phyloP scores from a whole-genome alignment of 64 coral and sea anemone genomes.

The Exaiptasia diaphana region DNA sequence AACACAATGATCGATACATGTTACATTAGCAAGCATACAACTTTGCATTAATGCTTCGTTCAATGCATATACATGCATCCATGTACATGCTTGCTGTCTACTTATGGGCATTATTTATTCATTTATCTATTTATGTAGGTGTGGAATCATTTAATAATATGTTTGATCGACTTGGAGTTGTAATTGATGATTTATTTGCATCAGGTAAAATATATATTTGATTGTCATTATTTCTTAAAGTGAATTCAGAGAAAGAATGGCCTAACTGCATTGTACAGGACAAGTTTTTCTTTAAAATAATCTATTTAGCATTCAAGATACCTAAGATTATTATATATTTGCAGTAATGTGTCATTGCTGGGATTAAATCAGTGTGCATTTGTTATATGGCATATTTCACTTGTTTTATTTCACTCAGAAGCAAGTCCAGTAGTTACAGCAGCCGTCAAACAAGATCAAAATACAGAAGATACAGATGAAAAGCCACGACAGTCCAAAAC shows the following conservation, averaged over 20 bases:
- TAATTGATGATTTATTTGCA: slow-evolving; percentile 59
- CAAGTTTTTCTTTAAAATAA: too few relatives aligned
- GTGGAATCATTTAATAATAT: slow-evolving; percentile 40
- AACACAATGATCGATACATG: too few relatives aligned
- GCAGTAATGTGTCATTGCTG: background rate
- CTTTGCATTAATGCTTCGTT: too few relatives aligned
- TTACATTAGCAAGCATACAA: too few relatives aligned
- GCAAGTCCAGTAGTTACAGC: slow-evolving; percentile 91
- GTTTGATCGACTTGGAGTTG: slow-evolving; percentile 39
- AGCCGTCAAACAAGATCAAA: slow-evolving; percentile 71
- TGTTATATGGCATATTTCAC: background rate
- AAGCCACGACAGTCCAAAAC: slow-evolving; percentile 43
- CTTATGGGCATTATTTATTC: too few relatives aligned
- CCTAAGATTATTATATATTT: background rate
- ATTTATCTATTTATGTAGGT: slow-evolving; percentile 38
- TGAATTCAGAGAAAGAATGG: too few relatives aligned
- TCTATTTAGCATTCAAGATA: too few relatives aligned
- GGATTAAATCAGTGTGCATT: background rate
- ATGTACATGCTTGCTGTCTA: too few relatives aligned
- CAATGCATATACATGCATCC: too few relatives aligned
- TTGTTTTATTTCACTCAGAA: slow-evolving; percentile 57
- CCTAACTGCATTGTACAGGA: too few relatives aligned
- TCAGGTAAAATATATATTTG: slow-evolving; percentile 64
- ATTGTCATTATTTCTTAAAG: background rate
- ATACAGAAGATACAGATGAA: slow-evolving; percentile 19